A percentile compares a stretch with the other conserved stretches of the same genome.
These are phyloP conservation scores for Chouioia cunea DNA, from an alignment of 2,888 invertebrate species.

Conservation along the genomic window DNA sequence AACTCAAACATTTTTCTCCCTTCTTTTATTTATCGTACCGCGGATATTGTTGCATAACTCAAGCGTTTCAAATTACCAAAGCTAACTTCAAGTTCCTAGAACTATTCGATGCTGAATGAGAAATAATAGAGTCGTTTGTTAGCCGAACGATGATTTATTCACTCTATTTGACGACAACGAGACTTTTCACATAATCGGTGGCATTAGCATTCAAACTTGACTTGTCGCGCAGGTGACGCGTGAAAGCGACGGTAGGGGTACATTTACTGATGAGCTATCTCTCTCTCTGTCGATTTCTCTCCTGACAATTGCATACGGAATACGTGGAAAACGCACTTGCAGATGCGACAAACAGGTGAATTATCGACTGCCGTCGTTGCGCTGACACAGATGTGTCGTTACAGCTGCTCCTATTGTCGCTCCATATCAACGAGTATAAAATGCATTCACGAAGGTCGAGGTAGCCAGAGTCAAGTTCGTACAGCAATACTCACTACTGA, in stretches of 20 bases:
- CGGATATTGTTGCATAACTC: background rate
- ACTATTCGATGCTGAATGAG: no score
- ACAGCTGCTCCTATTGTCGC: conserved; percentile 7
- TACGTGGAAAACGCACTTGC: conserved; percentile 1
- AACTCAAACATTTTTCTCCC: background rate
- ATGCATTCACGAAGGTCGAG: conserved; percentile 36
- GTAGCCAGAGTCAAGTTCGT: conserved; percentile 40
- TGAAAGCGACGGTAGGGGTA: background rate
- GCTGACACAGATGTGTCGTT: conserved; percentile 50
- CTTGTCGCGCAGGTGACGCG: background rate
- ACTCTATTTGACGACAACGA: no score
- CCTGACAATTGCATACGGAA: background rate
- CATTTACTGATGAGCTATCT: conserved; percentile 12
- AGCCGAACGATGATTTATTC: no score
- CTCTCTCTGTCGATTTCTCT: no score
- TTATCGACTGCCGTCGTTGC: conserved; percentile 14
- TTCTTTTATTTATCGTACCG: background rate
- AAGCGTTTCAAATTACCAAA: background rate
- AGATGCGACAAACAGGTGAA: conserved; percentile 7
- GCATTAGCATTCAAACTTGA: conserved; percentile 12
- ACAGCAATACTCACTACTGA: background rate
- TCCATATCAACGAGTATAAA: conserved; percentile 26
- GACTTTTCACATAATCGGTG: no score
- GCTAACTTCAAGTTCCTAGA: background rate
- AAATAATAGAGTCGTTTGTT: no score